Conservation (phyloP, 1,140 invertebrate species). For the Heliconius himera region DNA sequence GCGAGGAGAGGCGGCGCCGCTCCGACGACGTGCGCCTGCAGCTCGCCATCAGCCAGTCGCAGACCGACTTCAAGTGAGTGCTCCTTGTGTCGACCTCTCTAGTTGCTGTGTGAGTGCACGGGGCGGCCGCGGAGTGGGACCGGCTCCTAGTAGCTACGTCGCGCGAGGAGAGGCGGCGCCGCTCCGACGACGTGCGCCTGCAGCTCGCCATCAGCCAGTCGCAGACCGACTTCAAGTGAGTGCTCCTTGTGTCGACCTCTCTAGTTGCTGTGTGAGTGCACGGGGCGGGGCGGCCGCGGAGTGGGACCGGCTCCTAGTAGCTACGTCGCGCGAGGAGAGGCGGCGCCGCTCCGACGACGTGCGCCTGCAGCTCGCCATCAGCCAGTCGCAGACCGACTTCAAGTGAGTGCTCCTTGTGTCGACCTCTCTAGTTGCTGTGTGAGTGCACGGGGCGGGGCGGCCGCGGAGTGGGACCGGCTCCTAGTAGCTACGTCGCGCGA, state of each 20-base stretch:
- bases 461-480: too few relatives aligned
- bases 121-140: too few relatives aligned
- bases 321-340: constrained; percentile 91
- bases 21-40: constrained; percentile 97
- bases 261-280: too few relatives aligned
- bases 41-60: constrained; percentile 83
- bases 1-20: constrained; percentile 95
- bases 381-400: constrained; percentile 53
- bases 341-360: constrained; percentile 96
- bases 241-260: not conserved
- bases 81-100: not conserved
- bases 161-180: constrained; percentile 95
- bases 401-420: constrained; percentile 24
- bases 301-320: too few relatives aligned
- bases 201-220: constrained; percentile 86
- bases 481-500: constrained; percentile 84
- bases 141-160: too few relatives aligned
- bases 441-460: too few relatives aligned
- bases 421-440: too few relatives aligned
- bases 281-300: too few relatives aligned
- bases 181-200: constrained; percentile 96
- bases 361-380: constrained; percentile 90
- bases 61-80: constrained; percentile 48
- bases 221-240: constrained; percentile 50
- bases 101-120: too few relatives aligned